Conservation (phyloP, 2,113 vertebrate species). For the Neodon shergylaensis region DNA sequence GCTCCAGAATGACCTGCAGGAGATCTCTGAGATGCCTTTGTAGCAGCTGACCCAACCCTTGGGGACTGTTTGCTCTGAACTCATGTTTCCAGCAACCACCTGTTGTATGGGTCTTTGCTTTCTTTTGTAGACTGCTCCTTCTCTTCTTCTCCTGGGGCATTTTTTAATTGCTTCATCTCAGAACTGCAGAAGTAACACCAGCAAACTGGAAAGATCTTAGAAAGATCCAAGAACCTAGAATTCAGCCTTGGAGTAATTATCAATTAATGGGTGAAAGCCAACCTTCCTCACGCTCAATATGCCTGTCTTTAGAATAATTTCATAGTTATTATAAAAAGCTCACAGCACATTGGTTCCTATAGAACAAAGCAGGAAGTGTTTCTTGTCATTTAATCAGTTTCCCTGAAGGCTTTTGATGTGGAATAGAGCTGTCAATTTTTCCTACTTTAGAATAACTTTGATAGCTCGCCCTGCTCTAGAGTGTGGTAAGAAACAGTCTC, state of each 20-base stretch:
- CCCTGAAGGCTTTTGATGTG: background rate
- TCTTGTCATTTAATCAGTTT: background rate
- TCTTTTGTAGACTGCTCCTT: background rate
- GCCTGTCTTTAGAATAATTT: background rate
- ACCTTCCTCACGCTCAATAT: background rate
- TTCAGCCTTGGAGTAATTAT: background rate
- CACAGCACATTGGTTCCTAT: fast-evolving
- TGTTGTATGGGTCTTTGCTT: background rate
- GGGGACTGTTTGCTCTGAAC: fast-evolving
- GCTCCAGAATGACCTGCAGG: background rate
- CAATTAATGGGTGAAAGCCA: fast-evolving
- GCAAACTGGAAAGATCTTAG: background rate
- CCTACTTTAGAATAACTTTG: background rate
- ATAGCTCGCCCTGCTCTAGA: too few relatives aligned
- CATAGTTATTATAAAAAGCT: background rate
- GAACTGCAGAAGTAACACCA: fast-evolving
- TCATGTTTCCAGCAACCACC: fast-evolving
- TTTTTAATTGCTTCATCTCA: background rate
- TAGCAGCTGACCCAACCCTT: fast-evolving
- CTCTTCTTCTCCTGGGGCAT: too few relatives aligned
- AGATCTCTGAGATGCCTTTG: fast-evolving
- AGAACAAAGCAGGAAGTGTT: background rate
- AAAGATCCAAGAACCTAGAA: background rate
- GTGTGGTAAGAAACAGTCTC: background rate
- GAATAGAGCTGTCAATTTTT: background rate